Base-by-base conservation (phyloP, 1,140 invertebrate genomes). In the Panonychus citri region DNA sequence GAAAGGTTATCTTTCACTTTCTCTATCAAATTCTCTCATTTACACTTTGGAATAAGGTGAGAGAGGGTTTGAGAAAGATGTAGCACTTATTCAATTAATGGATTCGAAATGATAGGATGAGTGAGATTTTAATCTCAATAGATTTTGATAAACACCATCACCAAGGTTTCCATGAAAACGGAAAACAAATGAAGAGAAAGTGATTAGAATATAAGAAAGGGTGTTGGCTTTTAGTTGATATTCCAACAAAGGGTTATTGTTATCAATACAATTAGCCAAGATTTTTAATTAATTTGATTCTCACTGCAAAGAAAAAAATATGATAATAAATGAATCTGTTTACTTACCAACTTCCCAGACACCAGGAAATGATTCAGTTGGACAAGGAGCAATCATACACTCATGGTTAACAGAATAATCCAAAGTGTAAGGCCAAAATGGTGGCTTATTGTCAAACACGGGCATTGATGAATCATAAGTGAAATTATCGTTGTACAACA, bases 401-500 rank as follows among this genome's bases (percentile, higher is more conserved):
- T 81, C 79, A 64, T 72, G 67, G 48, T 58, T 61, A 15, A 66
- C 60, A 27, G 76, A 78, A 61, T 82, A 80, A 67, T 89, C 83
- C 30, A 88, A 65, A 0, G 83, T 87, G 64, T 87, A 89, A 0
- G 85, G 85, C 83, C 83, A 89, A 7, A 80, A 70, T 0, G 82
- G 81, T n/a, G 75, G 77, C 54, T 75, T 65, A 80, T 81, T 17
- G 82, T 76, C 65, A 83, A 80, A 2, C 80, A 85, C 48, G 17
- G 66, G 69, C 63, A 70, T 68, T 46, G 68, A 68, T 4, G 68
- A 66, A 53, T 69, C 67, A 61, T 70, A 72, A 3, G 61, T 62
- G 53, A 71, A 68, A 24, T 67, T 66, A 17, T 57, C 60, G 21
- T 66, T 63, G 28, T 61, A 61, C 13, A 71, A 56, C 60, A 64